phyloP scores from a whole-genome alignment of 2,113 vertebrate genomes.

The Phaetusa simplex region DNA sequence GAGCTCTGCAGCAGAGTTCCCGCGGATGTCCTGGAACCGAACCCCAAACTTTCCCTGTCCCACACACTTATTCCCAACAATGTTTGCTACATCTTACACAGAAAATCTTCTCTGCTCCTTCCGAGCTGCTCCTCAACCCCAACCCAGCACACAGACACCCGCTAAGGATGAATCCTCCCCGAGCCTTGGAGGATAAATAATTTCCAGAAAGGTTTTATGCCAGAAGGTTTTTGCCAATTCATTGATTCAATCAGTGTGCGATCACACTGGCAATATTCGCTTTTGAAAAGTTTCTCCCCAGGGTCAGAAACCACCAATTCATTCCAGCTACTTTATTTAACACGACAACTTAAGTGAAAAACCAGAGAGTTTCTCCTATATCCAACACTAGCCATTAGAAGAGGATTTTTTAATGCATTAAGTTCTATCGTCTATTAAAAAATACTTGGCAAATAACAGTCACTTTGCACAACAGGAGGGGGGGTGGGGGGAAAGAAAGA shows the following conservation, averaged over 20 bases:
- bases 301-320: background rate
- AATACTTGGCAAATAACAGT: background rate
- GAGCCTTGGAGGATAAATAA: background rate
- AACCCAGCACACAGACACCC: background rate
- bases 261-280: background rate
- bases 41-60: background rate
- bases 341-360: background rate
- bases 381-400: background rate
- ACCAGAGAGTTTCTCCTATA: background rate
- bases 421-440: background rate
- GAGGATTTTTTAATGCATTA: background rate
- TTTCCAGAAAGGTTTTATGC: background rate
- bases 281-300: background rate
- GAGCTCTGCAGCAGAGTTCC: background rate
- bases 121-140: background rate
- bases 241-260: background rate
- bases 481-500: background rate
- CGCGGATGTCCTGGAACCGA: fast-evolving
- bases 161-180: background rate
- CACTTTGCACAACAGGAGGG: background rate
- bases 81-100: background rate
- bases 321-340: conserved; percentile 25
- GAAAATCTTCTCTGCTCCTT: background rate
- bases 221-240: background rate
- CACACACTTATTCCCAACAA: background rate